Base-by-base conservation (phyloP, 2,888 invertebrate species). In the Pycnomerus fuliginosus region DNA sequence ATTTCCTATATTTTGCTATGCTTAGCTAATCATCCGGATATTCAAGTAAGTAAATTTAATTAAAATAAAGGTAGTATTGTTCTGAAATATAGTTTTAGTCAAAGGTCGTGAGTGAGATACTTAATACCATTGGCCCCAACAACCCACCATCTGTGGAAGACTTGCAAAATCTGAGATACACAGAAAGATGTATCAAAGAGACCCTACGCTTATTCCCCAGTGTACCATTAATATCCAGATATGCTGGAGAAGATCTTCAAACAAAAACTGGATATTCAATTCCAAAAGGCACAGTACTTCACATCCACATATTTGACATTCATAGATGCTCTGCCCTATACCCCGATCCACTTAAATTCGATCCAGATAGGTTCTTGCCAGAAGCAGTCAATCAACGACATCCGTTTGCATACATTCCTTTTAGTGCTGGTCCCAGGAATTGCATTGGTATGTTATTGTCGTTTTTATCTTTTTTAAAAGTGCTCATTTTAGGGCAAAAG, bases 321-420 rank as follows among this genome's bases (percentile, higher is more conserved):
- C 85, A 86, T 65, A 76, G 80, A 3, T 76, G 82, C 59, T 75
- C 78, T 0, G 72, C 77, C n/a, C 71, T 78, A 33, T 87, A 77
- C 69, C 75, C 79, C 0, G 73, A 85, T 49, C 83, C 87, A 0
- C 66, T 76, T 30, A 74, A 71, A 44, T 85, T 83, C 61, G 78
- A 83, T 57, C 84, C 85, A 0, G 84, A 85, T 31, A 70, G 86
- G 45, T 87, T 87, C 65, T 61, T 80, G 20, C 77, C 79, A 0
- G 80, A 84, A 55, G 75, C 76, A 48, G 60, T 69, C 3, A 48
- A 58, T n/a, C n/a, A n/a, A n/a, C n/a, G n/a, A n/a, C n/a, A n/a
- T n/a, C n/a, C n/a, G n/a, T n/a, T n/a, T n/a, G n/a, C n/a, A n/a
- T n/a, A n/a, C n/a, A n/a, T n/a, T n/a, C n/a, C n/a, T n/a, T n/a